Evolutionary conservation across 2,797 vertebrate genomes (phyloP).

Genomic region (Enteromius trimaculatus): DNA sequence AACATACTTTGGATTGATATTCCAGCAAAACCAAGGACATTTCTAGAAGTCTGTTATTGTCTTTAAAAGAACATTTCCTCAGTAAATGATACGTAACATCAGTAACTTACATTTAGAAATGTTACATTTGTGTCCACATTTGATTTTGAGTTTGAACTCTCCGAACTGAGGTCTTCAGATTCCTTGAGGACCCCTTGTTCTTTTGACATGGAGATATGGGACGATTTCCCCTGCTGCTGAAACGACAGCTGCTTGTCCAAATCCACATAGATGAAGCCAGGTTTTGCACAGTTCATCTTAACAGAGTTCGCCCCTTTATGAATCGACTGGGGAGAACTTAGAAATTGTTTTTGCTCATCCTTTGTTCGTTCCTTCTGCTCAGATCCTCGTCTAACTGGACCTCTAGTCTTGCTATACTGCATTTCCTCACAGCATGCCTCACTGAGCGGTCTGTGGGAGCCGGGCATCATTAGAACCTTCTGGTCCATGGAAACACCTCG

Average conservation of each 20-base stretch:
- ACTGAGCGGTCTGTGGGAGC: conserved; percentile 84
- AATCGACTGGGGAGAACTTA: conserved; percentile 80
- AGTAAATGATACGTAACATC: conserved; percentile 72
- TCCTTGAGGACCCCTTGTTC: conserved; percentile 94
- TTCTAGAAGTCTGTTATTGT: conserved; percentile 63
- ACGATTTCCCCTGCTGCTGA: conserved; percentile 80
- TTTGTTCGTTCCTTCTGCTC: conserved; percentile 83
- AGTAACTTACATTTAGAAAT: conserved; percentile 95
- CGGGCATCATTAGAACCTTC: conserved; percentile 91
- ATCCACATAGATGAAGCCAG: conserved; percentile 88
- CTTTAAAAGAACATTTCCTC: conserved; percentile 67
- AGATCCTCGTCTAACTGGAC: conserved; percentile 78
- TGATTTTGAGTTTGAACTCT: conserved; percentile 92
- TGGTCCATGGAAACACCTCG: conserved; percentile 97
- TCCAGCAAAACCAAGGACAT: conserved; percentile 45
- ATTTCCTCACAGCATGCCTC: conserved; percentile 91
- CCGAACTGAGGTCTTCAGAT: conserved; percentile 93
- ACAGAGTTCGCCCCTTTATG: conserved; percentile 87
- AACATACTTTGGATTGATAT: conserved; percentile 23
- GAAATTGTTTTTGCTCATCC: conserved; percentile 87
- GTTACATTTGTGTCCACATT: conserved; percentile 96
- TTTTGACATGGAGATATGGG: conserved; percentile 84
- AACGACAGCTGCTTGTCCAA: conserved; percentile 85
- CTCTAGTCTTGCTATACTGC: conserved; percentile 83
- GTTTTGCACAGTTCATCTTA: conserved; percentile 88